Base-by-base conservation (phyloP, 53 echinoderm and acorn worm genomes). In the Mesocentrotus franciscanus region DNA sequence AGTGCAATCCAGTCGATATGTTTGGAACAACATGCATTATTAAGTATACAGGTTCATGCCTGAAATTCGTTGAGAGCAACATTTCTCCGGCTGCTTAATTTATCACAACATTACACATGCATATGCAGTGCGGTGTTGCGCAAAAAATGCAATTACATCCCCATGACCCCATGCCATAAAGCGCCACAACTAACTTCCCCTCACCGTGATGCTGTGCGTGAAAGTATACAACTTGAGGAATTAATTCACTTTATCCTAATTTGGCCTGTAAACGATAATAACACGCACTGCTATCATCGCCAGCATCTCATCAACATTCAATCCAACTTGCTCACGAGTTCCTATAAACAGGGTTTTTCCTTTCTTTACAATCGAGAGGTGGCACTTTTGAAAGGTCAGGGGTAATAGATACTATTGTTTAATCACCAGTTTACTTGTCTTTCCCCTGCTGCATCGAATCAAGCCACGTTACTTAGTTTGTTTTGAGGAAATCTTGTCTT, bases 251-350 rank as follows among this genome's bases (percentile, higher is more conserved):
- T 42, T 18, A 81, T 81, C 81, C 42, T 81, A 81, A 81, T 81
- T 81, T 81, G 81, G 81, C 36, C 36, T 81, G 81, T 81, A 81
- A 81, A 81, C 81, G 42, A 81, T 81, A 81, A 81, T 42, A 81
- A 39, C 81, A 81, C 22, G 16, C 36, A 18, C 42, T 42, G 17
- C 81, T 81, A 8, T 81, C 81, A 81, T 36, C 81, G 36, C 81
- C 36, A 20, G 42, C 42, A 42, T 81, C 18, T 81, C 42, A 42
- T 36, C 81, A 22, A 22, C 42, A 12, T 42, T 81, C 81, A 39
- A 81, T 81, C 81, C 81, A 81, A 81, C 81, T 39, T 42, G 81
- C 42, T 42, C 15, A 33, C 8, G 42, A 42, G 42, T 81, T 81
- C 81, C 2, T 42, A 10, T 81, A 81, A 81, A 81, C 81, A 42